phyloP scores from a whole-genome alignment of 2,797 vertebrate species.

The Macroramphosus scolopax region DNA sequence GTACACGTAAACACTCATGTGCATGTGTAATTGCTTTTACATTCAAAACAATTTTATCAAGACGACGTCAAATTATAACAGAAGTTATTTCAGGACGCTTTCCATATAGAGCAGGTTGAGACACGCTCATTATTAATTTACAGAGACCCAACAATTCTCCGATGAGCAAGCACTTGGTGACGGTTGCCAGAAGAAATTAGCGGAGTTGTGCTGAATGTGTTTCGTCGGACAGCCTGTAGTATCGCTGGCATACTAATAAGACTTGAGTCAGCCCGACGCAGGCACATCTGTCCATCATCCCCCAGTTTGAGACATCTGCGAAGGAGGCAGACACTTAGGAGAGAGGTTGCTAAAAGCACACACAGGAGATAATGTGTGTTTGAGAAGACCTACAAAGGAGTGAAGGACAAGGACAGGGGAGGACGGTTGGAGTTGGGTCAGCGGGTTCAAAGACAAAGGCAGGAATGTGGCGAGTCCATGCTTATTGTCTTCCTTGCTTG shows the following conservation, averaged over 20 bases:
- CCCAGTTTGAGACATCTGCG: constrained; percentile 11
- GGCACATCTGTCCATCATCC: constrained; percentile 34
- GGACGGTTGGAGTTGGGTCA: constrained; percentile 11
- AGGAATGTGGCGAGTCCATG: background rate
- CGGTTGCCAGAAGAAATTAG: no score
- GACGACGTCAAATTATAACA: no score
- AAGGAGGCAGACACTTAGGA: background rate
- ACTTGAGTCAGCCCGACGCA: background rate
- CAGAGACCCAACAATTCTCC: no score
- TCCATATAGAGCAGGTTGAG: no score
- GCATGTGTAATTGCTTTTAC: constrained; percentile 34
- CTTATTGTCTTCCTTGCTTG: constrained; percentile 5
- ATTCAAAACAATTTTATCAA: no score
- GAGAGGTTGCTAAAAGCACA: constrained; percentile 5
- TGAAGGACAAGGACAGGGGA: background rate
- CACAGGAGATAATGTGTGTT: constrained; percentile 12
- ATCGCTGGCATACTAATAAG: constrained; percentile 22
- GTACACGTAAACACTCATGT: constrained; percentile 5
- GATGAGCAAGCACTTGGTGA: no score
- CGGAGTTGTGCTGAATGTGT: constrained; percentile 11
- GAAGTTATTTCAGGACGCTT: no score
- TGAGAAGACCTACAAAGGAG: constrained; percentile 2
- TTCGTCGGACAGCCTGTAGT: no score
- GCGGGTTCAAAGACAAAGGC: constrained; percentile 7
- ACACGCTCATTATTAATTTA: no score